Evolutionary conservation across 30 jellyfish, hydroid and myxozoan genomes (phyloP), one percentile per base, ranked within the genome.

Genomic region (Cassiopea andromeda): DNA sequence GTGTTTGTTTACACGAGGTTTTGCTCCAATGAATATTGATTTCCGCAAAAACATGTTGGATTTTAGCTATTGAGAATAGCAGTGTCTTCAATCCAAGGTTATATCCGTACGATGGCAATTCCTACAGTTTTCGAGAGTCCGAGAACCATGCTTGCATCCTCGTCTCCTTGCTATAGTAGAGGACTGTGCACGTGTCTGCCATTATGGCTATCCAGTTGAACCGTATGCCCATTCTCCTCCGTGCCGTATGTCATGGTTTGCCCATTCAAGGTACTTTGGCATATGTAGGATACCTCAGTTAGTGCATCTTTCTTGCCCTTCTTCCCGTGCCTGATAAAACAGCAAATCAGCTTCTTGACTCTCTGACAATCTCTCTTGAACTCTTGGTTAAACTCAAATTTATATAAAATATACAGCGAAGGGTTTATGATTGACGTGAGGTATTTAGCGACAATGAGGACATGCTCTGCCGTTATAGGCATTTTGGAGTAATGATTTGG

Each of bases 401-500:
- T 89, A 27, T 81, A 89, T 73, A 89, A 77, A 16, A 81, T 89
- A 78, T 77, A 89, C 70, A 89, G 79, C 13, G 66, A 47, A 18
- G 96, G 96, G 59, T 89, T 89, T 12, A 89, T 16, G 49, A 89
- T 69, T 60, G 96, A 89, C 57, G 92, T 89, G 14, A 89, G 91
- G 83, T 77, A 89, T 57, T 81, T 80, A 75, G 73, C 61, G 77
- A 89, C 38, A 80, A 89, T 73, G 47, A 89, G 48, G 7, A 82
- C 92, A 17, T 89, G 89, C 66, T 71, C 57, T 15, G 69, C 88
- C 38, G 19, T 75, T 7, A 1, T 17, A 6, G 88, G 93, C 2
- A 85, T 85, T 44, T 79, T 67, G 2, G 8, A 2, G 77, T 74
- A 75, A 13, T 59, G 75, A 7, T 18, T 68, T 50, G 78, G 88